These are phyloP conservation scores for Vultur gryphus DNA, from an alignment of 2,797 vertebrate genomes.

Conservation along the genomic window DNA sequence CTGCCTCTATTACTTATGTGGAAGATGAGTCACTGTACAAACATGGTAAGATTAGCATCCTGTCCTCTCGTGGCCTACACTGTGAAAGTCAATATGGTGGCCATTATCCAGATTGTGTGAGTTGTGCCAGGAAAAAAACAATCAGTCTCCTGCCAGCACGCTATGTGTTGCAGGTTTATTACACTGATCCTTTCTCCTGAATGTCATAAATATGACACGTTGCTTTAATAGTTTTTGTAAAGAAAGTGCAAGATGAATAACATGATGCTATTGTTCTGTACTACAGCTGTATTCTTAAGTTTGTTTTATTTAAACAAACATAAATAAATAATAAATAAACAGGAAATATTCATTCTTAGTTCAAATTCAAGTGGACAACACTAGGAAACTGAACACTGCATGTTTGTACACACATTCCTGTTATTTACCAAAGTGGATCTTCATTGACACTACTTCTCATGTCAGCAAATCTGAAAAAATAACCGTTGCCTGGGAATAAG, in stretches of 20 bases:
- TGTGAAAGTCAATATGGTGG: constrained; percentile 41
- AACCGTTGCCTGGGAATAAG: not conserved
- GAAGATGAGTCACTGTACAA: constrained; percentile 38
- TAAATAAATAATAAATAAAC: not conserved
- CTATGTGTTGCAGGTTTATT: not conserved
- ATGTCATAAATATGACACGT: constrained; percentile 5
- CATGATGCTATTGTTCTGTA: not conserved
- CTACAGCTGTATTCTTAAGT: not conserved
- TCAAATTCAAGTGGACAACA: not conserved
- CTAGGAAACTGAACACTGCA: not conserved
- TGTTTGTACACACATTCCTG: not conserved
- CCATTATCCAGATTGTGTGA: constrained; percentile 31
- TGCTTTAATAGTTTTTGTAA: constrained; percentile 16
- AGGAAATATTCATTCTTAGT: not conserved
- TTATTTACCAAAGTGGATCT: not conserved
- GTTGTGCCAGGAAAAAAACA: constrained; percentile 14
- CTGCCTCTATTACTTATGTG: not conserved
- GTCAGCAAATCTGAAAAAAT: not conserved
- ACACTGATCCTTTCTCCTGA: not conserved
- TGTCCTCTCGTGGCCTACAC: constrained; percentile 3
- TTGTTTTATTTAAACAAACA: not conserved
- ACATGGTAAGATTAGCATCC: constrained; percentile 19
- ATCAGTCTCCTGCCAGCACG: not conserved
- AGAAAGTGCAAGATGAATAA: not conserved
- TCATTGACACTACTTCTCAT: not conserved